Conservation (phyloP, 2,888 invertebrate species). For the Chymomyza caudatula region DNA sequence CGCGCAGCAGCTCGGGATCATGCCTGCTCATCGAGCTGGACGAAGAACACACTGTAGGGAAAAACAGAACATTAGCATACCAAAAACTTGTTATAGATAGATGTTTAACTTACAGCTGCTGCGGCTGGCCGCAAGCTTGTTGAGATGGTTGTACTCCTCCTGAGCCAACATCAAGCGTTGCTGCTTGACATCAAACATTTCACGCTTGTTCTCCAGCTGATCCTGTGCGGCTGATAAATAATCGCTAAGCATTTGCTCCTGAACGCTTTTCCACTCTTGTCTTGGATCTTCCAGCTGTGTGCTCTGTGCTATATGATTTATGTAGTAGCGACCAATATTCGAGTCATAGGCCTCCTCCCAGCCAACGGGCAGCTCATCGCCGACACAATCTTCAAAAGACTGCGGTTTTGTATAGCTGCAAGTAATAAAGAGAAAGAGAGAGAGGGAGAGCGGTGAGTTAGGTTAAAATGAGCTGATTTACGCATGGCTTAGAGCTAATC, state of each 20-base stretch:
- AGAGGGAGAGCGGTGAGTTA: conserved; percentile 20
- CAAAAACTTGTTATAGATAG: too few relatives aligned
- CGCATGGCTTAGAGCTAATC: conserved; percentile 23
- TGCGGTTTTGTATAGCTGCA: conserved; percentile 97
- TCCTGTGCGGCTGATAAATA: conserved; percentile 97
- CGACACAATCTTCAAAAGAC: conserved; percentile 98
- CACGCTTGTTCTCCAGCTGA: conserved; percentile 96
- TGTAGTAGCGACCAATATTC: conserved; percentile 96
- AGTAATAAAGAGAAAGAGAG: conserved; percentile 63
- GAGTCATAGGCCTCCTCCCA: conserved; percentile 98
- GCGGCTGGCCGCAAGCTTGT: conserved; percentile 92
- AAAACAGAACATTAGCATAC: not conserved
- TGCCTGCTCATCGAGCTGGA: conserved; percentile 94
- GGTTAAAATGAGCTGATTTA: not conserved
- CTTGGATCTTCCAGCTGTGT: conserved; percentile 98
- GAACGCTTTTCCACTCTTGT: conserved; percentile 96
- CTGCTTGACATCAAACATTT: conserved; percentile 97
- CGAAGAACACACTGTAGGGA: conserved; percentile 88
- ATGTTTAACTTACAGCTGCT: conserved; percentile 91
- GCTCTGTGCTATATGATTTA: conserved; percentile 96
- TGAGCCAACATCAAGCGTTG: conserved; percentile 95
- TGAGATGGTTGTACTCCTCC: conserved; percentile 95
- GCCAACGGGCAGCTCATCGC: conserved; percentile 96
- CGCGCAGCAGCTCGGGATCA: conserved; percentile 94
- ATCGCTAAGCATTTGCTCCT: conserved; percentile 97